Evolutionary conservation across 2,888 invertebrate species (phyloP), one percentile per base, ranked within the genome.

Genomic region (Patella pellucida): DNA sequence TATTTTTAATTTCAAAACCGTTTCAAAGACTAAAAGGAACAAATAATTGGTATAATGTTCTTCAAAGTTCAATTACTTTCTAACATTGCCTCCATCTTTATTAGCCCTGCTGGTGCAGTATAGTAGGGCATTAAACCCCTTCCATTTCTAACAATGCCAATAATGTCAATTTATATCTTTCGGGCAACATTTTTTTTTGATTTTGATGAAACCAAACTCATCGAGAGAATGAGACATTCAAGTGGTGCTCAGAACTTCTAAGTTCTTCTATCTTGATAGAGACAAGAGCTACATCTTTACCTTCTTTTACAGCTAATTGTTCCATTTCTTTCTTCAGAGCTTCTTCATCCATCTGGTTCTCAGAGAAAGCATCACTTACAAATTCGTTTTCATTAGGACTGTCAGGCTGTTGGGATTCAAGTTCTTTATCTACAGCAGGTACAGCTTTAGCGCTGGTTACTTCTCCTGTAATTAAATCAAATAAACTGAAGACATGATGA

Each of bases 311-410:
- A 83, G 94, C 94, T 82, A 95, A 92, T 91, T 94, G 94, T 91
- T 94, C 93, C 94, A 95, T 94, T 87, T 94, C 95, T 88, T 95
- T 94, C 87, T 85, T 84, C 54, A 90, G 77, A 73, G 88, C 89
- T 72, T 94, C 94, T 88, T 89, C 89, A 74, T 82, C 85, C 70
- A 87, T 82, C 3, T 83, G 81, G 69, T 83, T 83, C 23, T 82
- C 93, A 91, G 94, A 93, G 91, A 94, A 94, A 87, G 94, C 93
- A 91, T 95, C 95, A 87, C 95, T 95, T 86, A 95, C 94, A 92
- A 95, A 95, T 91, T 95, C 95, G 88, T 94, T 94, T 62, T 90
- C 87, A 12, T 82, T 69, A 41, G 84, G 83, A 9, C 62, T 62
- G 9, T 62, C 62, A 62, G 62, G 62, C 5, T 62, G 62, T 12